These are phyloP conservation scores for Mormyrus hasselquistii DNA, from an alignment of 2,797 vertebrate genomes.

Conservation along the genomic window DNA sequence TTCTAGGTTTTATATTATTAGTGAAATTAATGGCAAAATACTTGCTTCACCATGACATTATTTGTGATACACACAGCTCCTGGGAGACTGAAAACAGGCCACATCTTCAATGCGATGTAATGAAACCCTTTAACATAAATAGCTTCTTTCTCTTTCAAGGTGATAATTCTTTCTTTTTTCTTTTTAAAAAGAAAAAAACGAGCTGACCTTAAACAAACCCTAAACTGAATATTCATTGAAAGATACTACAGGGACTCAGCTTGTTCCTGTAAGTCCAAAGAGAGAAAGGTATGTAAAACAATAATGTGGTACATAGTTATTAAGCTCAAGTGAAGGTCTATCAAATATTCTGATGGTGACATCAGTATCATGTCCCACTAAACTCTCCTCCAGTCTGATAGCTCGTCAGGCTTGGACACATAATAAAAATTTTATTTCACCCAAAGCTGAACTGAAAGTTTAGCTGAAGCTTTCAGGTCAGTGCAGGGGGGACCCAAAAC, in stretches of 20 bases:
- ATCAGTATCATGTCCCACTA: neutral
- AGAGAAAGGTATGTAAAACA: neutral
- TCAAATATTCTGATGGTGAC: neutral
- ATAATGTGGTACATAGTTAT: neutral
- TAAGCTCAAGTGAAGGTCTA: neutral
- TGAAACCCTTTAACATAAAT: neutral
- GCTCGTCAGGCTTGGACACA: neutral
- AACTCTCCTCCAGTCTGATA: neutral
- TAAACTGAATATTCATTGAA: neutral
- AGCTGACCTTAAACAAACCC: neutral
- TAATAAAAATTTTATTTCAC: neutral
- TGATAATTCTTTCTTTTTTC: neutral
- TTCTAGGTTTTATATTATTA: neutral
- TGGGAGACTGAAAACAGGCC: neutral
- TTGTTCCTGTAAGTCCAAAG: neutral
- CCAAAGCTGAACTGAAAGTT: neutral
- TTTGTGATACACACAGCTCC: constrained; percentile 1
- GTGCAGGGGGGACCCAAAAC: neutral
- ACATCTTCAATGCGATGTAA: neutral
- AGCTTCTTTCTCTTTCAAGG: neutral
- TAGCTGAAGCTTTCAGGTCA: neutral
- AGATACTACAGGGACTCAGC: neutral
- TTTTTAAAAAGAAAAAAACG: too few relatives aligned
- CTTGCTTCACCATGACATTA: constrained; percentile 10
- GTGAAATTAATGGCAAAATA: constrained; percentile 12